A percentile compares a stretch with the other conserved stretches of the same genome.
These are phyloP conservation scores for Cheilosia impressa DNA, from an alignment of 2,888 invertebrate species.

Conservation along the genomic window DNA sequence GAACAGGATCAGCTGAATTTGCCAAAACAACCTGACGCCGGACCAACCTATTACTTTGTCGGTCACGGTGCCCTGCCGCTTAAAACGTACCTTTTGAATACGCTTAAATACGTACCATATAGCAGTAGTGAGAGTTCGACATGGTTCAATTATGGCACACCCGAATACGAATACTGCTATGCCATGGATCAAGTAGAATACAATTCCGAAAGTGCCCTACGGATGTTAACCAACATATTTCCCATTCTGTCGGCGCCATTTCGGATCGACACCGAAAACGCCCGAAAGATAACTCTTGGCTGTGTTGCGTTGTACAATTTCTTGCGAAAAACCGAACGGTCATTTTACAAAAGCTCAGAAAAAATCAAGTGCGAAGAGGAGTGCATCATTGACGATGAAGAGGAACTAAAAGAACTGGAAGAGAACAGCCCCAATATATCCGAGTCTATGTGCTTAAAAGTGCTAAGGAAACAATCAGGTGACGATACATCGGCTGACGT, in stretches of 20 bases:
- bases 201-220: slow-evolving; percentile 78
- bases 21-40: slow-evolving; percentile 74
- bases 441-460: slow-evolving; percentile 80
- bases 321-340: slow-evolving; percentile 81
- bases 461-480: slow-evolving; percentile 79
- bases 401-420: slow-evolving; percentile 80
- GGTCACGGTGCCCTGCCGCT: slow-evolving; percentile 80
- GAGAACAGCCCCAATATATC: slow-evolving; percentile 81
- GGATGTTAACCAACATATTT: slow-evolving; percentile 81
- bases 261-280: slow-evolving; percentile 81
- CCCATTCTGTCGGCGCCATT: slow-evolving; percentile 81
- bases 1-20: slow-evolving; percentile 75
- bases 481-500: slow-evolving; percentile 79
- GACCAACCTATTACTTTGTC: slow-evolving; percentile 78
- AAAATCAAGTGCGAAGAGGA: slow-evolving; percentile 80
- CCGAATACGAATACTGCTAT: slow-evolving; percentile 75
- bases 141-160: slow-evolving; percentile 67
- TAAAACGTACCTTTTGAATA: slow-evolving; percentile 80
- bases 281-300: slow-evolving; percentile 81
- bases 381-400: slow-evolving; percentile 80
- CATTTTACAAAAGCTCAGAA: slow-evolving; percentile 80
- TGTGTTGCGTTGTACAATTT: slow-evolving; percentile 82
- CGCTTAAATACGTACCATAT: slow-evolving; percentile 76
- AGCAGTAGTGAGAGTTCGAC: slow-evolving; percentile 72
- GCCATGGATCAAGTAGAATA: slow-evolving; percentile 77